These are phyloP conservation scores for Ectemnius lituratus DNA, from an alignment of 2,888 invertebrate species.

Conservation along the genomic window DNA sequence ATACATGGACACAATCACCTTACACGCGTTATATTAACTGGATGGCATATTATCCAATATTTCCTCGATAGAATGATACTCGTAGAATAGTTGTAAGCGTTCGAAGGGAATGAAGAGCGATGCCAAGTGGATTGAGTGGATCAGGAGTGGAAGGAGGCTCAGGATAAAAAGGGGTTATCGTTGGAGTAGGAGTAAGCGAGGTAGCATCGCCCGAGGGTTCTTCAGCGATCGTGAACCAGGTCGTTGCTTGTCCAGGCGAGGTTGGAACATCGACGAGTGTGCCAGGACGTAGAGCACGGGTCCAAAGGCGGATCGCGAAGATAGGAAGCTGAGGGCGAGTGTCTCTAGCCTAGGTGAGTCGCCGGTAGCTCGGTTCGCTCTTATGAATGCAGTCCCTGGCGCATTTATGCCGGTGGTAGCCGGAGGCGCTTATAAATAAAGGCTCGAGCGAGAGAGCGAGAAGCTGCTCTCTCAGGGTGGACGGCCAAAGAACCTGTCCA, in stretches of 20 bases:
- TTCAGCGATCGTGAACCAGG: constrained; percentile 65
- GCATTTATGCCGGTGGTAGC: constrained; percentile 69
- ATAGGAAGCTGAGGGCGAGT: constrained; percentile 20
- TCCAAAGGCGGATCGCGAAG: constrained; percentile 42
- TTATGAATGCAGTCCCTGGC: constrained; percentile 73
- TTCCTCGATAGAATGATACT: too few species aligned
- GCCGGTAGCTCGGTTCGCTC: constrained; percentile 42
- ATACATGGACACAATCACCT: too few species aligned
- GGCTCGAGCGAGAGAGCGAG: constrained; percentile 43
- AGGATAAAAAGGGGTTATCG: constrained; percentile 50
- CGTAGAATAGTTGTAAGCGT: too few species aligned
- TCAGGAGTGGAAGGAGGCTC: constrained; percentile 15
- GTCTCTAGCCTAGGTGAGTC: constrained; percentile 57
- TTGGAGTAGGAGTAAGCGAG: constrained; percentile 65
- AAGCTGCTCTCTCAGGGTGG: constrained; percentile 29
- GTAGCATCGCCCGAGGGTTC: constrained; percentile 66
- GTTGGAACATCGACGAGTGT: constrained; percentile 54
- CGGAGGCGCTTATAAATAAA: constrained; percentile 75
- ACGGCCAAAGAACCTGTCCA: constrained; percentile 23
- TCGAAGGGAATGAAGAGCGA: background rate
- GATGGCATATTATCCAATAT: too few species aligned
- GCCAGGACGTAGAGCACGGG: constrained; percentile 31
- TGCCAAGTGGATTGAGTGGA: background rate
- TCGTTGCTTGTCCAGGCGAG: constrained; percentile 62
- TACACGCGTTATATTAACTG: too few species aligned